phyloP scores from a whole-genome alignment of 2,797 vertebrate species.

The Aselliscus stoliczkanus region DNA sequence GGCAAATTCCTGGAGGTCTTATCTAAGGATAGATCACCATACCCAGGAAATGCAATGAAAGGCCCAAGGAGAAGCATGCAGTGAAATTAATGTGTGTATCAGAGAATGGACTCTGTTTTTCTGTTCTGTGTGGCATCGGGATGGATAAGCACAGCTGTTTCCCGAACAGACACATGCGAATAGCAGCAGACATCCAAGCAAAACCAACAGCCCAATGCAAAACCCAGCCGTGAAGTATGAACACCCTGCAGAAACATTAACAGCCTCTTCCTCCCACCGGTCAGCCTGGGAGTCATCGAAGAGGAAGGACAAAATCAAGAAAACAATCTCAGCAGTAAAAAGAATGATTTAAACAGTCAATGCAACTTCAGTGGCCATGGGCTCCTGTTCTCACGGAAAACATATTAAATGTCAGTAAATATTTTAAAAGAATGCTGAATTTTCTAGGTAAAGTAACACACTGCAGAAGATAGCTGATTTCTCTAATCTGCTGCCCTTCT shows the following conservation, averaged over 20 bases:
- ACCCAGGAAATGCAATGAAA: slow-evolving; percentile 54
- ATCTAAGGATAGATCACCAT: not conserved
- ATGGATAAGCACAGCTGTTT: slow-evolving; percentile 36
- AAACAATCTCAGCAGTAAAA: slow-evolving; percentile 4
- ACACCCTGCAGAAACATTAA: not conserved
- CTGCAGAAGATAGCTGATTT: not conserved
- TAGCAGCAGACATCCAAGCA: slow-evolving; percentile 6
- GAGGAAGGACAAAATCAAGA: slow-evolving; percentile 27
- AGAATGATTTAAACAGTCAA: not conserved
- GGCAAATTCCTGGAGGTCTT: slow-evolving; percentile 27
- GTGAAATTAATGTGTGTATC: slow-evolving; percentile 50
- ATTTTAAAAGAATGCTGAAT: not conserved
- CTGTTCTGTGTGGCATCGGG: not conserved
- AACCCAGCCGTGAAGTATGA: not conserved
- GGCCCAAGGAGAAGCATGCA: slow-evolving; percentile 38
- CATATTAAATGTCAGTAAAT: not conserved
- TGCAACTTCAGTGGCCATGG: not conserved
- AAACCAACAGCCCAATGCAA: not conserved
- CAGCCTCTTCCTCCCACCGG: not conserved
- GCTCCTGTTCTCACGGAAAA: not conserved
- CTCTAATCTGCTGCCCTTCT: not conserved
- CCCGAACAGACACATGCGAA: not conserved
- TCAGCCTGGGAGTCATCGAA: slow-evolving; percentile 37
- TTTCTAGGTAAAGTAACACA: not conserved
- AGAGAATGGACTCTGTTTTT: slow-evolving; percentile 18